A percentile compares a stretch with the other conserved stretches of the same genome.
Conservation (phyloP, 2,797 vertebrate genomes). For the Sebastes reedi region DNA sequence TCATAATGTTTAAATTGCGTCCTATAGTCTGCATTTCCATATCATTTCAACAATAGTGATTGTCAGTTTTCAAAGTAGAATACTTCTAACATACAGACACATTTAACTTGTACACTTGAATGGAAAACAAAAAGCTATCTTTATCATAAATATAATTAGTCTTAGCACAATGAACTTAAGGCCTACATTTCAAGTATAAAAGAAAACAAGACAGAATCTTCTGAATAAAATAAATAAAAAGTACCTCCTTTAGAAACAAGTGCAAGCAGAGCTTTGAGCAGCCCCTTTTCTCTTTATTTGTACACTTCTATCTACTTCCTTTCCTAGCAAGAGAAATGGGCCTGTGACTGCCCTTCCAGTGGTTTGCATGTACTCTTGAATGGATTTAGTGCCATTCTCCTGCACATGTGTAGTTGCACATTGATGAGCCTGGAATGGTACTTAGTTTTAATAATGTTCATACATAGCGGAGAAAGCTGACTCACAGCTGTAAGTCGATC, state of each 20-base stretch:
- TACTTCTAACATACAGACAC: neutral
- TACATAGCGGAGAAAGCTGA: neutral
- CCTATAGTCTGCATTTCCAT: neutral
- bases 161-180: neutral
- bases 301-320: too few relatives aligned
- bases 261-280: too few relatives aligned
- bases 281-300: too few relatives aligned
- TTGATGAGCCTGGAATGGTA: neutral
- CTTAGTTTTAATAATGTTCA: neutral
- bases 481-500: neutral
- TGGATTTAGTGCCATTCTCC: neutral
- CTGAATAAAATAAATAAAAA: too few relatives aligned
- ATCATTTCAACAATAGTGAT: neutral
- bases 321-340: neutral
- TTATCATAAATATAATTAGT: neutral
- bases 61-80: neutral
- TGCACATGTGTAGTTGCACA: neutral
- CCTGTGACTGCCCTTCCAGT: neutral
- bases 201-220: too few relatives aligned
- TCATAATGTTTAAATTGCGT: neutral
- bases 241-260: too few relatives aligned
- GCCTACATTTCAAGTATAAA: too few relatives aligned
- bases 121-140: neutral
- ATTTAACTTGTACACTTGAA: too few relatives aligned
- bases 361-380: neutral